Evolutionary conservation across 1,140 invertebrate genomes (phyloP).

Genomic region (Cardiocondyla obscurior): DNA sequence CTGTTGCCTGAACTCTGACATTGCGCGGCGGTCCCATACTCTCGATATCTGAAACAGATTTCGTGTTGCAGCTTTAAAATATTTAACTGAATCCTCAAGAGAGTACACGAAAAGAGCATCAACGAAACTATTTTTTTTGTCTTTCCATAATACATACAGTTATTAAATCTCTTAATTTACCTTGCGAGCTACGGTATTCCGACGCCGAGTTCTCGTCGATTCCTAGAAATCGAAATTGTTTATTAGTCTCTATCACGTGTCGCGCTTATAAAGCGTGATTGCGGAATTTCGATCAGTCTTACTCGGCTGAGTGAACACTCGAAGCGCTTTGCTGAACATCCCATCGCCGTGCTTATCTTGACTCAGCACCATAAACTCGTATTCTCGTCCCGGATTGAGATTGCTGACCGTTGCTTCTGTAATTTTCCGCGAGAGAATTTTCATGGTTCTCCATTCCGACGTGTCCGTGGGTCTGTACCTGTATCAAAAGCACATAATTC

Average conservation of each 20-base stretch:
- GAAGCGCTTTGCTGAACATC: conserved; percentile 93
- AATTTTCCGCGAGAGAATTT: conserved; percentile 87
- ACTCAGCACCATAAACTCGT: conserved; percentile 96
- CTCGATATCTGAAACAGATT: conserved; percentile 63
- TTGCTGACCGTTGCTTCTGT: conserved; percentile 92
- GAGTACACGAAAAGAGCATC: neutral
- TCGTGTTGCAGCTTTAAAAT: neutral
- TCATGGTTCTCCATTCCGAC: conserved; percentile 91
- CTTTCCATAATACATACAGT: neutral
- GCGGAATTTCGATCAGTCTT: conserved; percentile 22
- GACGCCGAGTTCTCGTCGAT: conserved; percentile 77
- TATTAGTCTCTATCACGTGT: neutral
- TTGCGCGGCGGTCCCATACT: conserved; percentile 87
- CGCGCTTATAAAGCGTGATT: neutral
- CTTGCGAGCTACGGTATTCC: conserved; percentile 74
- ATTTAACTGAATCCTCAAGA: neutral
- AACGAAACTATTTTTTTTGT: neutral
- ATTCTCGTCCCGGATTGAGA: conserved; percentile 90
- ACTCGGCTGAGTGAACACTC: conserved; percentile 88
- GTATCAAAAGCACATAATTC: neutral
- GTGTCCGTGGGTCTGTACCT: conserved; percentile 88
- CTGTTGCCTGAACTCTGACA: conserved; percentile 86
- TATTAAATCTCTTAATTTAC: conserved; percentile 40
- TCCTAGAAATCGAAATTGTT: conserved; percentile 62
- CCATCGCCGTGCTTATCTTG: conserved; percentile 94